Conservation (phyloP, 53 echinoderm and acorn worm species). For the Paracentrotus lividus region DNA sequence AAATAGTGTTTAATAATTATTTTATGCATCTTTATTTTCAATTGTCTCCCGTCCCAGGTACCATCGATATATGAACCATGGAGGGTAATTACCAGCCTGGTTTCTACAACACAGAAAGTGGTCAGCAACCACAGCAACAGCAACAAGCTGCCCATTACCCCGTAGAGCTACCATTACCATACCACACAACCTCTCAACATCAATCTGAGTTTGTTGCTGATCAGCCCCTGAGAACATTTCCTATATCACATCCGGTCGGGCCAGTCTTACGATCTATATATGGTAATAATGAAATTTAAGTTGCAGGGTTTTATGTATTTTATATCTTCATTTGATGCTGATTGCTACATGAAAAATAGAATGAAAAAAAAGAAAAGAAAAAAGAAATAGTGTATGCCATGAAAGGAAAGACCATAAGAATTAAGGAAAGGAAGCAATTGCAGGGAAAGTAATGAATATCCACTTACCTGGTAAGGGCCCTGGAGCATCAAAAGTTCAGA, state of each 20-base stretch:
- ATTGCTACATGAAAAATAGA: too few relatives aligned
- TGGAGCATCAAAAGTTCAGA: too few relatives aligned
- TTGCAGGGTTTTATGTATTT: too few relatives aligned
- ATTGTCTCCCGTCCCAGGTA: neutral
- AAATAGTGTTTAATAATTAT: too few relatives aligned
- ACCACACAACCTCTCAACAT: neutral
- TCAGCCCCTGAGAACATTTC: neutral
- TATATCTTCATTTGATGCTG: too few relatives aligned
- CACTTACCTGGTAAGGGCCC: too few relatives aligned
- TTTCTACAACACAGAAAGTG: constrained; percentile 35
- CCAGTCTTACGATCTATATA: neutral
- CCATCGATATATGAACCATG: neutral
- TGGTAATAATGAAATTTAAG: neutral
- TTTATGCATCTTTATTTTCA: too few relatives aligned
- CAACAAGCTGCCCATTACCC: constrained; percentile 29
- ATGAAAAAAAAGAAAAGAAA: too few relatives aligned
- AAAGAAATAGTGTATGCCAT: too few relatives aligned
- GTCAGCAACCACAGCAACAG: constrained; percentile 24
- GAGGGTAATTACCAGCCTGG: constrained; percentile 33
- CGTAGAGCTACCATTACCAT: neutral
- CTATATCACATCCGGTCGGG: neutral
- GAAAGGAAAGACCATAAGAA: too few relatives aligned
- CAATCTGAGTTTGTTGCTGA: neutral
- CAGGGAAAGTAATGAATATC: too few relatives aligned
- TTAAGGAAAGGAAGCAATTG: too few relatives aligned